Evolutionary conservation across 1,140 invertebrate species (phyloP).

Genomic region (Sitodiplosis mosellana): DNA sequence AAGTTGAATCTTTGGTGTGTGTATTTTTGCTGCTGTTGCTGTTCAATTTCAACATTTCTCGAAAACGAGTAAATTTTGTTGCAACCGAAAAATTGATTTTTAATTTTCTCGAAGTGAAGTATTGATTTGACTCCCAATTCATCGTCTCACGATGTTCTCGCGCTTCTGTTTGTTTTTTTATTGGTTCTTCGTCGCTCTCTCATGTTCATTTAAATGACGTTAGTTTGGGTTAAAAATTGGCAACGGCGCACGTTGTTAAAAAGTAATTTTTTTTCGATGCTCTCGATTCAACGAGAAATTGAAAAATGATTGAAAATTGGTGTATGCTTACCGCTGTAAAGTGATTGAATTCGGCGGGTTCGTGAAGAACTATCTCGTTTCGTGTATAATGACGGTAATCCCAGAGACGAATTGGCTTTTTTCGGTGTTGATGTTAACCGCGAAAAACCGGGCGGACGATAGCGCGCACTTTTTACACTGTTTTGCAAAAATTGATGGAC

Average conservation of each 20-base stretch:
- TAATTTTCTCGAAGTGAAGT: background rate
- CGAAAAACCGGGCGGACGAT: conserved; percentile 62
- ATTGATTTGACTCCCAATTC: no score
- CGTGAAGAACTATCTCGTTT: conserved; percentile 28
- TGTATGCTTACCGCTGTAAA: conserved; percentile 31
- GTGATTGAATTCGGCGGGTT: conserved; percentile 30
- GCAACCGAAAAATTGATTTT: conserved; percentile 1
- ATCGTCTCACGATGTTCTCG: no score
- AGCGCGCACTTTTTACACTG: conserved; percentile 65
- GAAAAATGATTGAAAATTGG: conserved; percentile 3
- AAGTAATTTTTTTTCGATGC: no score
- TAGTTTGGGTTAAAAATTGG: no score
- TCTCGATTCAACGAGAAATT: no score
- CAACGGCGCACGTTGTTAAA: no score
- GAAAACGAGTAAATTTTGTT: conserved; percentile 12
- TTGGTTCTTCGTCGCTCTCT: no score
- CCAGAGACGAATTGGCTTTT: conserved; percentile 48
- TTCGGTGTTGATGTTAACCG: conserved; percentile 34
- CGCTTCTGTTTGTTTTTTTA: no score
- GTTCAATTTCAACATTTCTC: no score
- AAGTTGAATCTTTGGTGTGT: no score
- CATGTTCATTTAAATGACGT: no score
- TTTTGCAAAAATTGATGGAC: conserved; percentile 39
- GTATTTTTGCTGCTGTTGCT: no score
- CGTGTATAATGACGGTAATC: conserved; percentile 37